phyloP scores from a whole-genome alignment of 2,888 invertebrate genomes.

The Caenorhabditis sinica region DNA sequence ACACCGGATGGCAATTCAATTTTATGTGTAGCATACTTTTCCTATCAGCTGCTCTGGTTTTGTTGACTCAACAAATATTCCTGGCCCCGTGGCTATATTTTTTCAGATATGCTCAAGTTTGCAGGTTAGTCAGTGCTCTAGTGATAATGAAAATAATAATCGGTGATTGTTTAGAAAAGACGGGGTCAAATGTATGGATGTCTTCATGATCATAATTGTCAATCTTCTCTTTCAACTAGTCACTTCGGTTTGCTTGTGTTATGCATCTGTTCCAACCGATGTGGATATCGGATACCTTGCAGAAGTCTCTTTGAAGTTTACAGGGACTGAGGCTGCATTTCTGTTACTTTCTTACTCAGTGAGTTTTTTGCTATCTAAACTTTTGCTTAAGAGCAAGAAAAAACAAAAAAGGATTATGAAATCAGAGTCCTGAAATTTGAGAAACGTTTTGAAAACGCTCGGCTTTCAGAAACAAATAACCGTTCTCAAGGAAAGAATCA shows the following conservation, averaged over 20 bases:
- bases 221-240: constrained; percentile 25
- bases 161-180: constrained; percentile 31
- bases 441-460: no score
- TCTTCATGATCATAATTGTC: not conserved
- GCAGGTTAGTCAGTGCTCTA: constrained; percentile 17
- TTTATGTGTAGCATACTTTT: constrained; percentile 32
- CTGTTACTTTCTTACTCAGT: constrained; percentile 36
- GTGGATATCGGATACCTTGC: not conserved
- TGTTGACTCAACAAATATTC: constrained; percentile 46
- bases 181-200: constrained; percentile 18
- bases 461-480: constrained; percentile 30
- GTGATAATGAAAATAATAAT: not conserved
- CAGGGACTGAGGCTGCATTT: constrained; percentile 14
- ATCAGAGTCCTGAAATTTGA: no score
- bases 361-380: not conserved
- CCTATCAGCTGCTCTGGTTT: constrained; percentile 31
- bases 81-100: constrained; percentile 46
- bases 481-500: not conserved
- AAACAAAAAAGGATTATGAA: not conserved
- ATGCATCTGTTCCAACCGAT: constrained; percentile 25
- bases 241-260: constrained; percentile 31
- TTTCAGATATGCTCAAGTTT: constrained; percentile 52
- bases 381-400: not conserved
- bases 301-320: not conserved
- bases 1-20: constrained; percentile 55